A percentile compares a stretch with the other conserved stretches of the same genome.
These are phyloP conservation scores for Smithornis capensis DNA, from an alignment of 2,113 vertebrate species.

Conservation along the genomic window DNA sequence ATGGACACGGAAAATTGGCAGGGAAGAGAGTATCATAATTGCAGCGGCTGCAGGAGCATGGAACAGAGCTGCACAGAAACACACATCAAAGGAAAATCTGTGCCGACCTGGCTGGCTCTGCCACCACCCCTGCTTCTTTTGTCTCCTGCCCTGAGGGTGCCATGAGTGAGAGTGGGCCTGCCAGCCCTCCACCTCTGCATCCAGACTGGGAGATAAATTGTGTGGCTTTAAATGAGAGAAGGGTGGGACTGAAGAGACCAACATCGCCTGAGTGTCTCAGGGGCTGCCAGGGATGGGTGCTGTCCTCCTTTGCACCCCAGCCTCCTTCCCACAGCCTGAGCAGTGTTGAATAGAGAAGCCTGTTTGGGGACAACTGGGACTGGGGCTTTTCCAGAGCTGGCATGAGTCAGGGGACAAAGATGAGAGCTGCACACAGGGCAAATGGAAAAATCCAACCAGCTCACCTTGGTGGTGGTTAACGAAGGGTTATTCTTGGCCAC, in stretches of 20 bases:
- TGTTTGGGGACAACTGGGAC: not conserved
- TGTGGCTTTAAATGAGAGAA: not conserved
- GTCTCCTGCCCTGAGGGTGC: not conserved
- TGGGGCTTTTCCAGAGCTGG: not conserved
- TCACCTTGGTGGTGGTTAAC: not conserved
- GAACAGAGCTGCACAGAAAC: not conserved
- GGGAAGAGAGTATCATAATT: not conserved
- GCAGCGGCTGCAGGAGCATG: not conserved
- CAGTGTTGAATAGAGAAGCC: not conserved
- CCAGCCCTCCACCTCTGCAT: not conserved
- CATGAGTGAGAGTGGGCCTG: not conserved
- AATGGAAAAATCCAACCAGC: slow-evolving; percentile 54
- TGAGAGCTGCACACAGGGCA: not conserved
- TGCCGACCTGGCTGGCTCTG: not conserved
- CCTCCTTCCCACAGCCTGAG: not conserved
- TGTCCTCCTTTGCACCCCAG: not conserved
- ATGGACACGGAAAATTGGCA: slow-evolving; percentile 9
- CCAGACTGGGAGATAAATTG: not conserved
- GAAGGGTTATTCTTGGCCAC: slow-evolving; percentile 31
- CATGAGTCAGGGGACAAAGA: not conserved
- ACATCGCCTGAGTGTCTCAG: accelerated
- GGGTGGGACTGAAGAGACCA: not conserved
- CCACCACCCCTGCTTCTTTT: not conserved
- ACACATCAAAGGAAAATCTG: slow-evolving; percentile 21
- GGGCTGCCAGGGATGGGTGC: not conserved